These are phyloP conservation scores for Epinotia bilunana DNA, from an alignment of 2,888 invertebrate species.

Conservation along the genomic window DNA sequence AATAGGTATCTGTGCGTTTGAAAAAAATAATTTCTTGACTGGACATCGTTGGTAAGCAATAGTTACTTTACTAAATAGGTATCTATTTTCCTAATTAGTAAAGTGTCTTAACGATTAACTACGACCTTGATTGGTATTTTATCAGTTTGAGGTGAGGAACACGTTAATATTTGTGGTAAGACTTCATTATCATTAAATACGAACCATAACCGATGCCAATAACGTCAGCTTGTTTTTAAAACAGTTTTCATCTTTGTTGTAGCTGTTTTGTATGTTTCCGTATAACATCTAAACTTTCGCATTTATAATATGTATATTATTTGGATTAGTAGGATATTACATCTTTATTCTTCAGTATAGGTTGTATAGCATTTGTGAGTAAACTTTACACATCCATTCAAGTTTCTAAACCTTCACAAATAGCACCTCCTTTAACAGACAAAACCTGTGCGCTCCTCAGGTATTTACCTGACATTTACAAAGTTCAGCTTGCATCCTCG, in stretches of 20 bases:
- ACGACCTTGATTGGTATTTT: constrained; percentile 23
- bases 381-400: neutral
- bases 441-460: constrained; percentile 26
- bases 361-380: neutral
- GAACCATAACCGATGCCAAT: too few relatives aligned
- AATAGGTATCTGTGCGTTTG: constrained; percentile 1
- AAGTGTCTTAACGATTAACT: neutral
- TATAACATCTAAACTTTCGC: too few relatives aligned
- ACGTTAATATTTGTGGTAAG: neutral
- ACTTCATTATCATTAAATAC: neutral
- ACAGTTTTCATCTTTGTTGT: too few relatives aligned
- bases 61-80: constrained; percentile 17
- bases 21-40: neutral
- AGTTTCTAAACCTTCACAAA: constrained; percentile 9
- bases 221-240: too few relatives aligned
- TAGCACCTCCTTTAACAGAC: constrained; percentile 27
- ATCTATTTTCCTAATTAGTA: constrained; percentile 16
- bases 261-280: too few relatives aligned
- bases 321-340: too few relatives aligned
- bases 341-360: too few relatives aligned
- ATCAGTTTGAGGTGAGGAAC: constrained; percentile 3
- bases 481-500: constrained; percentile 52
- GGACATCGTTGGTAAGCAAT: constrained; percentile 25
- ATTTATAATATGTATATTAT: too few relatives aligned
- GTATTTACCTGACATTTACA: constrained; percentile 44